Percentiles rank a stretch among this genome's conserved stretches.
Evolutionary conservation across 2,888 invertebrate species (phyloP).

Genomic region (Pyrocoelia pectoralis): DNA sequence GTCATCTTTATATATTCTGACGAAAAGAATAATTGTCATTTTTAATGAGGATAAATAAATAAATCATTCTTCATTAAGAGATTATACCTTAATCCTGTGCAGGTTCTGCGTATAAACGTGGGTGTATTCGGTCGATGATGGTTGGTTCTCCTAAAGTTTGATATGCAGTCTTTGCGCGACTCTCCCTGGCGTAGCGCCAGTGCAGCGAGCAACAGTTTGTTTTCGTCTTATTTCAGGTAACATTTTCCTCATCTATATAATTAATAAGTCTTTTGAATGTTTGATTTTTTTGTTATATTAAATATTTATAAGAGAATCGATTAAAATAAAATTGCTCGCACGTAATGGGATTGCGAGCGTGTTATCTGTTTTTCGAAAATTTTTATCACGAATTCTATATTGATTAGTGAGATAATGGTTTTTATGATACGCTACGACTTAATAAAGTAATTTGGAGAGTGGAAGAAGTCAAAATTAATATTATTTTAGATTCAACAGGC

Average conservation of each 20-base stretch:
- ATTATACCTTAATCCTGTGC: constrained; percentile 21
- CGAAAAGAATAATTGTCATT: too few relatives aligned
- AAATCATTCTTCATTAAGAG: neutral
- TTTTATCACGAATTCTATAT: too few relatives aligned
- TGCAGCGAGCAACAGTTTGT: constrained; percentile 1
- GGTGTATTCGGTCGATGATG: constrained; percentile 33
- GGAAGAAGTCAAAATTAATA: too few relatives aligned
- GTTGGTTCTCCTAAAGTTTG: constrained; percentile 11
- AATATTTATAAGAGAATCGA: neutral
- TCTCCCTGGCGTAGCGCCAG: constrained; percentile 2
- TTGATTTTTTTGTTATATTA: neutral
- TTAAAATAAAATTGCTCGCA: constrained; percentile 10
- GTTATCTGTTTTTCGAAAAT: too few relatives aligned
- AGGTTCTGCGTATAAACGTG: constrained; percentile 32
- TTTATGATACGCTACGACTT: too few relatives aligned
- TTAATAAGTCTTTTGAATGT: neutral
- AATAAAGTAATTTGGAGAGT: too few relatives aligned
- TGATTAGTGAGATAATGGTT: too few relatives aligned
- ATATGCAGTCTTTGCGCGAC: constrained; percentile 33
- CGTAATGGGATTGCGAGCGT: too few relatives aligned
- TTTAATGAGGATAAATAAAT: neutral
- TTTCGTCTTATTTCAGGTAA: neutral
- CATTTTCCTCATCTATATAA: neutral
- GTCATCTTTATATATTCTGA: too few relatives aligned
- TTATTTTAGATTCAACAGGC: too few relatives aligned